Conservation (phyloP, 1,140 invertebrate genomes). For the Drosophila burlai region DNA sequence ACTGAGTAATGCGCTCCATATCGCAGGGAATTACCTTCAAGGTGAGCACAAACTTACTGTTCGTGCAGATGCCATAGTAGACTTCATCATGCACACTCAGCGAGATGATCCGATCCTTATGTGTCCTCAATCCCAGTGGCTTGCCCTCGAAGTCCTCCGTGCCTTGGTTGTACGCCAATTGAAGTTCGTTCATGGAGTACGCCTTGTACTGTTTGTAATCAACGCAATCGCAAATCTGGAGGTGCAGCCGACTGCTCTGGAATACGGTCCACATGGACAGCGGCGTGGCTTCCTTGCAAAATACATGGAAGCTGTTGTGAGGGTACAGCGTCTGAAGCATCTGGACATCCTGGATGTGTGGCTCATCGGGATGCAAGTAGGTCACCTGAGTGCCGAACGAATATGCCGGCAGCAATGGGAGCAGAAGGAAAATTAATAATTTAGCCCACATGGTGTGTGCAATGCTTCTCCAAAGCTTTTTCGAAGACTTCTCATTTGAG, state of each 20-base stretch:
- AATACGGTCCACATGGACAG: conserved; percentile 14
- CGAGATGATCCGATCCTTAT: not conserved
- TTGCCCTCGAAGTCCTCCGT: conserved; percentile 4
- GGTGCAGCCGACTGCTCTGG: conserved; percentile 8
- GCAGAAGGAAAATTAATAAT: not conserved
- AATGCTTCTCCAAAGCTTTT: not conserved
- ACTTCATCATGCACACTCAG: not conserved
- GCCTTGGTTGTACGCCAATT: not conserved
- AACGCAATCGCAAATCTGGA: not conserved
- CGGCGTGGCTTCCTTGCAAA: conserved; percentile 14
- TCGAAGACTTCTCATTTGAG: not conserved
- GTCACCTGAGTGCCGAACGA: not conserved
- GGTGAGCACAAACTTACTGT: not conserved
- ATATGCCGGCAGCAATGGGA: not conserved
- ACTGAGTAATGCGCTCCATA: conserved; percentile 9
- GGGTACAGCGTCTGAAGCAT: conserved; percentile 20
- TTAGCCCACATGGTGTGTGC: not conserved
- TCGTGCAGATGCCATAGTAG: conserved; percentile 25
- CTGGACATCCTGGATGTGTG: conserved; percentile 17
- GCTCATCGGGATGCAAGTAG: conserved; percentile 23
- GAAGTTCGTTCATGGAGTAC: not conserved
- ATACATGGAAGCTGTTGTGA: conserved; percentile 27
- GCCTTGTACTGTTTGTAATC: conserved; percentile 24
- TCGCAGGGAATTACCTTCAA: conserved; percentile 2
- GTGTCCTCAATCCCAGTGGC: not conserved